Evolutionary conservation across 2,888 invertebrate genomes (phyloP), one percentile per base, ranked within the genome.

Genomic region (Macrophya annulata): DNA sequence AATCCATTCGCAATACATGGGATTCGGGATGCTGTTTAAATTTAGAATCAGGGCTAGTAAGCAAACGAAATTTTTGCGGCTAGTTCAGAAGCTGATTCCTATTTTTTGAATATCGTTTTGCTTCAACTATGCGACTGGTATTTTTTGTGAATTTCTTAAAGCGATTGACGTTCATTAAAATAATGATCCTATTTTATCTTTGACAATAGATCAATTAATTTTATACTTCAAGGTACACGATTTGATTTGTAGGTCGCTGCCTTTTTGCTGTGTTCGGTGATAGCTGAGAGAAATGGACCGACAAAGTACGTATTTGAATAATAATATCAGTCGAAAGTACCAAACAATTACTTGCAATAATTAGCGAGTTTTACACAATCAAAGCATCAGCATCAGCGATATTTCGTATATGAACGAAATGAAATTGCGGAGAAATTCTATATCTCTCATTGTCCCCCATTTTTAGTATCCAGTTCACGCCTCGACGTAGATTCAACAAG

Each of bases 201-300:
- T 21, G 45, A 21, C 43, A 45, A 68, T 37, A 68, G 37, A 17
- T 68, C 31, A 37, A 37, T 37, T 68, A 6, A 68, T 68, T 68
- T 5, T 68, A 37, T 74, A 74, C 72, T 45, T 45, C 43, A 74
- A 74, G 43, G 43, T 45, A 15, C 45, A 74, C 45, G 43, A 68
- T 84, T 86, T 85, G 85, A 65, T 86, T 87, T 87, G 68, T 86
- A 90, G 90, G 87, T 88, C 81, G 88, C 87, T 85, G 88, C 86
- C 55, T 86, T 90, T 85, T 84, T 88, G 85, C 87, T 89, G 86
- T 85, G 87, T 45, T 87, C 86, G 79, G 86, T 85, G 62, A 86
- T 87, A 55, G 88, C 89, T 55, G 88, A 88, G 76, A 87, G 85
- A 71, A 87, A 86, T 59, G 71, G 83, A 82, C 86, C 86, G 40